phyloP scores from a whole-genome alignment of 1,140 invertebrate genomes.

The Popillia japonica region DNA sequence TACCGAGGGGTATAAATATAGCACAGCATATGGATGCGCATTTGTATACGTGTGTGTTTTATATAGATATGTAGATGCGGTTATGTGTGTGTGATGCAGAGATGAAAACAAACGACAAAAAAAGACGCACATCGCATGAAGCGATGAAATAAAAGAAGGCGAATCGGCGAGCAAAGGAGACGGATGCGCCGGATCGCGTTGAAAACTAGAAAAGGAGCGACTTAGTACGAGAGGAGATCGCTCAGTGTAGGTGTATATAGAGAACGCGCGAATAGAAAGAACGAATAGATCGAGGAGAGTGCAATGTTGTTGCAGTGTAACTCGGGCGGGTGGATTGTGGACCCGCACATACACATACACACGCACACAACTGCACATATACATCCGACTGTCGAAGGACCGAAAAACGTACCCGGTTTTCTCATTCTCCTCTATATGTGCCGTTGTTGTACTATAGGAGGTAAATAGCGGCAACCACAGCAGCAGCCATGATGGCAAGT shows the following conservation, averaged over 20 bases:
- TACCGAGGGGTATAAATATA: constrained; percentile 17
- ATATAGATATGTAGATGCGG: constrained; percentile 13
- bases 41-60: neutral
- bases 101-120: constrained; percentile 33
- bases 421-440: constrained; percentile 1
- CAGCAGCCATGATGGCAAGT: constrained; percentile 58
- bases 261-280: constrained; percentile 43
- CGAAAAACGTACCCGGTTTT: constrained; percentile 24
- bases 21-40: constrained; percentile 19
- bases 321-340: constrained; percentile 44
- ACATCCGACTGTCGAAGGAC: constrained; percentile 24
- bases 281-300: constrained; percentile 43
- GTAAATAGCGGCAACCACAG: constrained; percentile 29
- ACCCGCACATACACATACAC: constrained; percentile 15
- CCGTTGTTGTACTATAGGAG: constrained; percentile 15
- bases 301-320: constrained; percentile 49
- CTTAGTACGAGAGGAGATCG: neutral
- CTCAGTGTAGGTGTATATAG: constrained; percentile 41
- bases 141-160: constrained; percentile 30
- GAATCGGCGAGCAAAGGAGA: neutral
- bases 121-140: constrained; percentile 23
- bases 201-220: constrained; percentile 29
- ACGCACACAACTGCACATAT: too few species aligned
- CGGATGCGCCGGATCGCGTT: neutral
- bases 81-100: constrained; percentile 21